These are phyloP conservation scores for Chloroceryle inda DNA, from an alignment of 2,797 vertebrate species.

Conservation along the genomic window DNA sequence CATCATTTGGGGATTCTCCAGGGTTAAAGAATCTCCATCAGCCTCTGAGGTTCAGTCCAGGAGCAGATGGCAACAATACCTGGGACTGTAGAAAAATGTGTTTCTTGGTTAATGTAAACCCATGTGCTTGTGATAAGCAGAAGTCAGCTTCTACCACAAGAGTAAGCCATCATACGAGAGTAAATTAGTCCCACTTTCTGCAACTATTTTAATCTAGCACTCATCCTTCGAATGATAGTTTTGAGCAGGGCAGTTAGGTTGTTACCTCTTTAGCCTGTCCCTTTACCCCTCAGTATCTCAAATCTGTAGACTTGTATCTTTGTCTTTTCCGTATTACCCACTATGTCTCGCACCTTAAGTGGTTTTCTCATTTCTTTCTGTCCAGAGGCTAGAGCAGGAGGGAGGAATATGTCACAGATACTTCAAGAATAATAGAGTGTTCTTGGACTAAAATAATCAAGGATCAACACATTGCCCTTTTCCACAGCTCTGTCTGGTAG, in stretches of 20 bases:
- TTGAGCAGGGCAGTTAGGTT: background rate
- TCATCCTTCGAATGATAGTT: background rate
- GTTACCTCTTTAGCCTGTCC: background rate
- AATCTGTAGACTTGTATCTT: background rate
- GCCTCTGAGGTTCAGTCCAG: background rate
- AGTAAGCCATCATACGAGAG: background rate
- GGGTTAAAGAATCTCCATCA: background rate
- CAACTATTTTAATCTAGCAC: background rate
- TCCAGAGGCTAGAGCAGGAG: accelerated
- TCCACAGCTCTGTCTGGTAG: background rate
- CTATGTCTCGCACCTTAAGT: background rate
- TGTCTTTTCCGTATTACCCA: background rate
- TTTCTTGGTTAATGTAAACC: background rate
- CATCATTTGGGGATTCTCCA: background rate
- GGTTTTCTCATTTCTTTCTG: background rate
- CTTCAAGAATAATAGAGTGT: background rate
- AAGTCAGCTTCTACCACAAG: background rate
- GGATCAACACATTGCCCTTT: background rate
- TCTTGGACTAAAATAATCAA: background rate
- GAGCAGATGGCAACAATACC: background rate
- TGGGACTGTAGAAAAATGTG: background rate
- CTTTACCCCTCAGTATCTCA: accelerated
- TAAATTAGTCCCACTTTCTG: background rate
- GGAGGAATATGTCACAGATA: background rate
- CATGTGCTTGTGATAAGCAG: background rate